Base-by-base conservation (phyloP, 2,888 invertebrate genomes). In the Acronicta psi region DNA sequence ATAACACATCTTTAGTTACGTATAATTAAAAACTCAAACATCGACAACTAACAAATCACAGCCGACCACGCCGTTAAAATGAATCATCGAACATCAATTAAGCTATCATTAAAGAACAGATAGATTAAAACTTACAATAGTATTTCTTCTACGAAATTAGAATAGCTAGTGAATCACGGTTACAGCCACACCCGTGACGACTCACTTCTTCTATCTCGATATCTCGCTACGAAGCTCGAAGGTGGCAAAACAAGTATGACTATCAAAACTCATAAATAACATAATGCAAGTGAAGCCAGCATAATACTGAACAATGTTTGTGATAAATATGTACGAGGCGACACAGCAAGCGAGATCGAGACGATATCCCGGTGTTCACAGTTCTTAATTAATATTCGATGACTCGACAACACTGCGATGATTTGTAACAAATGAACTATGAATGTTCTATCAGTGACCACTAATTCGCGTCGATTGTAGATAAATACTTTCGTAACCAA, bases 21-120 rank as follows among this genome's bases (percentile, higher is more conserved):
- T 90, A 77, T 90, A 93, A 93, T 93, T 93, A 93, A 92, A 92
- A 92, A 89, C 89, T 92, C 89, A 91, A 92, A 89, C 86, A 90
- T 89, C 89, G 92, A 91, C 92, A 88, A 87, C 84, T 84, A 88
- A 91, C 91, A 90, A 92, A 91, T 91, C 86, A 87, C 81, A 77
- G 79, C 72, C 69, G 80, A 77, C 80, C 82, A 80, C 76, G 72
- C 62, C 75, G 81, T 79, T 75, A 72, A 83, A 82, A 90, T 92
- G 90, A 92, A 89, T 91, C 90, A 91, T 84, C 70, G 69, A 64
- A 75, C 80, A 80, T 89, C 92, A 92, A 92, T 92, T 91, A 92
- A 89, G 85, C 84, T 87, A 86, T 89, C 86, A 88, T 88, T 88
- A 85, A 72, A 69, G 72, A 83, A 85, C 80, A 80, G 80, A 85